Conservation (phyloP, 2,113 vertebrate species). For the Melanotaenia duboulayi region DNA sequence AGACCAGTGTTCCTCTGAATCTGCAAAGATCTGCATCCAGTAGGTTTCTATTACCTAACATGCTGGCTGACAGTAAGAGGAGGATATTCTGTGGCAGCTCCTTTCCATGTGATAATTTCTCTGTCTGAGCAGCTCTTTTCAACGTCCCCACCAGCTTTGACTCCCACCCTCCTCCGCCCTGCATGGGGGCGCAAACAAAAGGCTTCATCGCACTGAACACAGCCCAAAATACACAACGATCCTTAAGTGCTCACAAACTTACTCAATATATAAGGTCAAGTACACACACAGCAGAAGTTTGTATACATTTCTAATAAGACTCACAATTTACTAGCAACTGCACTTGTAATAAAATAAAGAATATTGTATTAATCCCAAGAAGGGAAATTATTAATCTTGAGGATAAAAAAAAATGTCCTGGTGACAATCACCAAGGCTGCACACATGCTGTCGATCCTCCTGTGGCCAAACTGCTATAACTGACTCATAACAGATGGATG, state of each 20-base stretch:
- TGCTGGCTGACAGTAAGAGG: slow-evolving; percentile 19
- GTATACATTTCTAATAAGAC: not conserved
- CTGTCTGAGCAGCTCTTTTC: slow-evolving; percentile 55
- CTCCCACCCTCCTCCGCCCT: slow-evolving; percentile 56
- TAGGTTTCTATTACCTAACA: not conserved
- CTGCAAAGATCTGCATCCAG: not conserved
- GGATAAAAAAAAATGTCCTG: no score
- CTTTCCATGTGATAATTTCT: slow-evolving; percentile 47
- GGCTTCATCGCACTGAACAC: slow-evolving; percentile 26
- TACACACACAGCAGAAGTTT: not conserved
- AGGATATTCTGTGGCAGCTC: slow-evolving; percentile 18
- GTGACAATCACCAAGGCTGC: not conserved
- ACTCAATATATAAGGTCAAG: slow-evolving; percentile 12
- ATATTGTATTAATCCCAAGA: no score
- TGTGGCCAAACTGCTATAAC: slow-evolving; percentile 27
- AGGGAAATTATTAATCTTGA: no score
- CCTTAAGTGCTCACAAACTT: slow-evolving; percentile 9
- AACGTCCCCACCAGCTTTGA: slow-evolving; percentile 34
- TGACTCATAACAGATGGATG: slow-evolving; percentile 64
- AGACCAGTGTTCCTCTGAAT: slow-evolving; percentile 11
- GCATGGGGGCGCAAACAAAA: slow-evolving; percentile 66
- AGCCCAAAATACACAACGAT: slow-evolving; percentile 22
- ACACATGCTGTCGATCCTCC: slow-evolving; percentile 12
- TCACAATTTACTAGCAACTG: slow-evolving; percentile 5
- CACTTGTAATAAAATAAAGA: slow-evolving; percentile 24